Percentiles rank a stretch among this genome's conserved stretches.
Evolutionary conservation across 2,113 vertebrate species (phyloP).

Genomic region (Thermophis baileyi): DNA sequence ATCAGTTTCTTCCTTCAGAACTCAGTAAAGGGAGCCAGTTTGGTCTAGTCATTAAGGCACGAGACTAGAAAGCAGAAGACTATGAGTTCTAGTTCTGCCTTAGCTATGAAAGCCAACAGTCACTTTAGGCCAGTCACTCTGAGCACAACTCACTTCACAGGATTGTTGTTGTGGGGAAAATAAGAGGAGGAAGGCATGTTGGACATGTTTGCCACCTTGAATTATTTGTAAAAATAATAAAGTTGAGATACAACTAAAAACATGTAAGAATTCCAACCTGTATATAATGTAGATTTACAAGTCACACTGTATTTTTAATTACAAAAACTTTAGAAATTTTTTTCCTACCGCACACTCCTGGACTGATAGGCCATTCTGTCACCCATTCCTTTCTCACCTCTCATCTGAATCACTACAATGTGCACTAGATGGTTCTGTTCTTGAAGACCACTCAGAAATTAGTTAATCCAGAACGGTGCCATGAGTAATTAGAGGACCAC

Average conservation of each 20-base stretch:
- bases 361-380: not conserved
- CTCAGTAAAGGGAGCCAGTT: not conserved
- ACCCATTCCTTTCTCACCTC: not conserved
- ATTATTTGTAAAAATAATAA: not conserved
- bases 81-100: not conserved
- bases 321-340: not conserved
- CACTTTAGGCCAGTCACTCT: not conserved
- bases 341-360: not conserved
- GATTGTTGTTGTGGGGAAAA: not conserved
- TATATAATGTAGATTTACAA: not conserved
- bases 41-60: not conserved
- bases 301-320: not conserved
- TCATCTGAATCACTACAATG: not conserved
- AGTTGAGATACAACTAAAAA: not conserved
- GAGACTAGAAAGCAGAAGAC: not conserved
- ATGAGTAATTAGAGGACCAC: not conserved
- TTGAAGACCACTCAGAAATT: not conserved
- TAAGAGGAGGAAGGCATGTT: not conserved
- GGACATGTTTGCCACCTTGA: not conserved
- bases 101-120: not conserved
- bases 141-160: not conserved
- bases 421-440: not conserved
- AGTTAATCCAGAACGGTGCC: not conserved
- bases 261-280: not conserved
- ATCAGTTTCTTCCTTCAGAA: not conserved